phyloP scores from a whole-genome alignment of 2,797 vertebrate species.

The Synaphobranchus kaupii region DNA sequence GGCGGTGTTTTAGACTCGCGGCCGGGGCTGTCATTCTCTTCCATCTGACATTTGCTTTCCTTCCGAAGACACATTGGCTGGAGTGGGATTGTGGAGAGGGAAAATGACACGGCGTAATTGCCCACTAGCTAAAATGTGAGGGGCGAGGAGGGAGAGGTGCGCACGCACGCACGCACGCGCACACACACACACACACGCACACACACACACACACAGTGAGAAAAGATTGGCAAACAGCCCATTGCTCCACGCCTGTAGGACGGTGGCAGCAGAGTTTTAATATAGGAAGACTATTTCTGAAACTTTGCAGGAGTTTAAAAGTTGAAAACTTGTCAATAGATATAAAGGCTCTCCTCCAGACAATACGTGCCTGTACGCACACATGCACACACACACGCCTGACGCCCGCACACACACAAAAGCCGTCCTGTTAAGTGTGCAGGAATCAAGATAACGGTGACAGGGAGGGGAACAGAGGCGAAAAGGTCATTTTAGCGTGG shows the following conservation, averaged over 20 bases:
- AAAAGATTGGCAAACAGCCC: not conserved
- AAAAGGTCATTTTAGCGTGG: no score
- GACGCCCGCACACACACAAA: no score
- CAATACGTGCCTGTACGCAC: no score
- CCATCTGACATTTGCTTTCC: constrained; percentile 1
- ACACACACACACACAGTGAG: not conserved
- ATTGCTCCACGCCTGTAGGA: not conserved
- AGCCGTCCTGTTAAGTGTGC: no score
- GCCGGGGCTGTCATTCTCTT: not conserved
- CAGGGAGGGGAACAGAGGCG: no score
- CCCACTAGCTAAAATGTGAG: not conserved
- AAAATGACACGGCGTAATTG: not conserved
- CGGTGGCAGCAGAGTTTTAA: no score
- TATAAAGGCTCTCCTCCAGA: no score
- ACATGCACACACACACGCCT: no score
- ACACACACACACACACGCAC: constrained; percentile 2
- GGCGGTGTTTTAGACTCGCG: not conserved
- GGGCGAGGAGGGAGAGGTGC: not conserved
- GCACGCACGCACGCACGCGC: not conserved
- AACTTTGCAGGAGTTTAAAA: no score
- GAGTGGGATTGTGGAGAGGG: not conserved
- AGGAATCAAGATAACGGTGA: no score
- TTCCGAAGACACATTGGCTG: not conserved
- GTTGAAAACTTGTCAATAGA: no score
- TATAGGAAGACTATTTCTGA: no score